These are phyloP conservation scores for Megaptera novaeangliae DNA, from an alignment of 2,113 vertebrate species.

Conservation along the genomic window DNA sequence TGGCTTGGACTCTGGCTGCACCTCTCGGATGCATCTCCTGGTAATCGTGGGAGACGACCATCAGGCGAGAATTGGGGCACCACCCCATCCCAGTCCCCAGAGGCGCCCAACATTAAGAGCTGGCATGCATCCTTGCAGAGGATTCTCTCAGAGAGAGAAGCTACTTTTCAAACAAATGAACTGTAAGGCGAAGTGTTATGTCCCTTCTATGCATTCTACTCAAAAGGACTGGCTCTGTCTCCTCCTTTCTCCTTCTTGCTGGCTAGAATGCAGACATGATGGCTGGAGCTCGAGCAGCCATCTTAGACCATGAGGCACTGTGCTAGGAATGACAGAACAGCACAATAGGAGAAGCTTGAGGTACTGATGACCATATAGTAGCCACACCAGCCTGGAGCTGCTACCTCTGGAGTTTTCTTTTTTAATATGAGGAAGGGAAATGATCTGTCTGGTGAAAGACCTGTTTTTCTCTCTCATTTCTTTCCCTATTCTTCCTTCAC, in stretches of 20 bases:
- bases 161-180: background rate
- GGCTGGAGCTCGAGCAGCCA: background rate
- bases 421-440: background rate
- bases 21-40: rapidly evolving
- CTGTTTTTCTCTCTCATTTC: background rate
- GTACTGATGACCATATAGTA: rapidly evolving
- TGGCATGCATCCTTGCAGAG: background rate
- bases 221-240: background rate
- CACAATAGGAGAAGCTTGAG: rapidly evolving
- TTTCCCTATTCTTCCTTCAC: no score
- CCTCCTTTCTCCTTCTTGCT: background rate
- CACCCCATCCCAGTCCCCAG: background rate
- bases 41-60: background rate
- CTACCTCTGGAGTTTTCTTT: background rate
- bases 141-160: background rate
- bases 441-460: background rate
- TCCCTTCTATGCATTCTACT: background rate
- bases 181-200: background rate
- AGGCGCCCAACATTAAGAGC: background rate
- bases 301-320: background rate
- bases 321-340: background rate
- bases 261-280: background rate
- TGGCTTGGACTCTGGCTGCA: background rate
- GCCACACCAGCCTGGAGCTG: background rate
- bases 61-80: background rate